Evolutionary conservation across 2,888 invertebrate species (phyloP).

Genomic region (Argynnis bischoffii): DNA sequence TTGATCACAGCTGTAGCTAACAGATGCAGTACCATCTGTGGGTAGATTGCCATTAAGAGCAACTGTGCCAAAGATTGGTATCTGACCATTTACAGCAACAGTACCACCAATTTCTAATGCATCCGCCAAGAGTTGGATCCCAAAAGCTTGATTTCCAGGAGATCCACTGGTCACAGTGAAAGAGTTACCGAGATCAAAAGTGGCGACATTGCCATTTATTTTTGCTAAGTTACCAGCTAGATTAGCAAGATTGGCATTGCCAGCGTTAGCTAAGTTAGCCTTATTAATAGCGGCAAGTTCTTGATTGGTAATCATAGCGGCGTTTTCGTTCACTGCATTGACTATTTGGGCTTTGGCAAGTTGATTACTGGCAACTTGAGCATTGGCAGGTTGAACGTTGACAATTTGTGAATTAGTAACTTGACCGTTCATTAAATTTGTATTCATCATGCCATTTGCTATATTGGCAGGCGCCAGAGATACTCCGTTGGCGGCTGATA

Average conservation of each 20-base stretch:
- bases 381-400: conserved; percentile 7
- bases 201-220: conserved; percentile 44
- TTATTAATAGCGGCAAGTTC: conserved; percentile 25
- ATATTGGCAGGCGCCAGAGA: not conserved
- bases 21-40: conserved; percentile 54
- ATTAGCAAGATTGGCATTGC: conserved; percentile 32
- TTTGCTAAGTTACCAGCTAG: conserved; percentile 38
- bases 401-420: conserved; percentile 1
- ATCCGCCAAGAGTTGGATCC: conserved; percentile 56
- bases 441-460: conserved; percentile 13
- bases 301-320: conserved; percentile 26
- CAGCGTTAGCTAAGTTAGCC: conserved; percentile 28
- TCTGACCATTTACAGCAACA: conserved; percentile 56
- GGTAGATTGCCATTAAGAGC: conserved; percentile 57
- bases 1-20: conserved; percentile 50
- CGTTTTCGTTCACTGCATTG: conserved; percentile 31
- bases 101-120: conserved; percentile 59
- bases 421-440: conserved; percentile 9
- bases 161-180: conserved; percentile 47
- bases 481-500: conserved; percentile 5
- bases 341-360: conserved; percentile 8
- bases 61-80: conserved; percentile 61
- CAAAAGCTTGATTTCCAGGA: conserved; percentile 47
- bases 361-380: not conserved
- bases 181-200: conserved; percentile 45